phyloP scores from a whole-genome alignment of 2,113 vertebrate genomes.

The Chloropsis hardwickii region DNA sequence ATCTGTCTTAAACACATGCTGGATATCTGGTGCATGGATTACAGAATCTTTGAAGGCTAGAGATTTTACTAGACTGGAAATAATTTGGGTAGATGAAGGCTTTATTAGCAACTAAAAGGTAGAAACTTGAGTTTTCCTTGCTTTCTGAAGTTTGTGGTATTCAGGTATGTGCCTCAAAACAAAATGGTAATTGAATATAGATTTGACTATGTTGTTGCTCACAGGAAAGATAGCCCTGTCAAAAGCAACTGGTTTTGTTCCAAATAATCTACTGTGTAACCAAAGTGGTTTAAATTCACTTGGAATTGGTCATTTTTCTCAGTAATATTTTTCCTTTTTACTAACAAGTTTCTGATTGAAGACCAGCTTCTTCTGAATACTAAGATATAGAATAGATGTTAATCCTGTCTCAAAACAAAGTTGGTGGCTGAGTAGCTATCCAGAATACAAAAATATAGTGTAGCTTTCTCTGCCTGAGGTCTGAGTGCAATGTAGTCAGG shows the following conservation, averaged over 20 bases:
- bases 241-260: background rate
- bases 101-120: background rate
- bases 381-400: background rate
- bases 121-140: background rate
- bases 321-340: background rate
- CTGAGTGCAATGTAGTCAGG: background rate
- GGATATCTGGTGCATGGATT: background rate
- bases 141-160: background rate
- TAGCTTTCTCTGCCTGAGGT: background rate
- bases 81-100: background rate
- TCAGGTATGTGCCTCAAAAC: background rate
- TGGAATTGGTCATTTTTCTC: background rate
- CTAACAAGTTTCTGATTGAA: background rate
- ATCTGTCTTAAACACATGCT: background rate
- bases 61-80: background rate
- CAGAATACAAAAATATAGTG: background rate
- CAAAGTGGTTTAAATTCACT: background rate
- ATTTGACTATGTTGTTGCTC: background rate
- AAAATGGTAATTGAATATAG: background rate
- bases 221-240: background rate
- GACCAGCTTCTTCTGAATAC: background rate
- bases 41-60: background rate
- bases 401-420: background rate
- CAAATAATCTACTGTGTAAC: background rate
- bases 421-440: background rate